Evolutionary conservation across 2,797 vertebrate species (phyloP), one percentile per base, ranked within the genome.

Genomic region (Gymnothorax reevesii): DNA sequence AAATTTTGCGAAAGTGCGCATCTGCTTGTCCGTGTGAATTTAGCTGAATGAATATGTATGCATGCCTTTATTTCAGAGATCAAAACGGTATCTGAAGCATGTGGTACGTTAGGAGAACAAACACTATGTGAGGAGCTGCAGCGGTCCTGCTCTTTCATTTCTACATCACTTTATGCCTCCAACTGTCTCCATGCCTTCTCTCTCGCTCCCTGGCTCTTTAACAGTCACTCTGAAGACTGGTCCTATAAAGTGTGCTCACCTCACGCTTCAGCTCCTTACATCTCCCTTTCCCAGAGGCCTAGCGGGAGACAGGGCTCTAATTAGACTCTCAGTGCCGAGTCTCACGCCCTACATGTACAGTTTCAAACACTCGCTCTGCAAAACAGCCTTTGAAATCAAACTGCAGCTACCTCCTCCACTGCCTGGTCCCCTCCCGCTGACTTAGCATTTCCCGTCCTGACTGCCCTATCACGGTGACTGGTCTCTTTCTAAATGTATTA

Each of bases 301-400:
- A 20, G 42, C 86, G 75, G 82, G 75, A 88, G 73, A 82, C 83
- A 79, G 84, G 57, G 57, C 60, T 27, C 85, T 88, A 89, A 88
- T 88, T 85, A 87, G 82, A 83, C 82, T 33, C 83, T 55, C 79
- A 85, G 64, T 55, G 42, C 82, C 25, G 85, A 66, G 86, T 42
- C 33, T 42, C 83, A 9, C 69, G 0, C 10, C 8, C 25, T 2
- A 71, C 66, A 75, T 20, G 80, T 83, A 60, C 69, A 49, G 79
- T 71, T 85, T 82, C 85, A 71, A 52, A 33, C 15, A 33, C 57
- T 17, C 25, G 1, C 54, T 25, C 52, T 25, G 10, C 64, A 55
- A 57, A 54, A 60, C n/a, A 4, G 66, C 66, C 7, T 8, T 25
- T 12, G 33, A 33, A 73, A 25, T 27, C 69, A 12, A 73, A 42